Evolutionary conservation across 2,888 invertebrate species (phyloP), one percentile per base, ranked within the genome.

Genomic region (Acholoe squamosa): DNA sequence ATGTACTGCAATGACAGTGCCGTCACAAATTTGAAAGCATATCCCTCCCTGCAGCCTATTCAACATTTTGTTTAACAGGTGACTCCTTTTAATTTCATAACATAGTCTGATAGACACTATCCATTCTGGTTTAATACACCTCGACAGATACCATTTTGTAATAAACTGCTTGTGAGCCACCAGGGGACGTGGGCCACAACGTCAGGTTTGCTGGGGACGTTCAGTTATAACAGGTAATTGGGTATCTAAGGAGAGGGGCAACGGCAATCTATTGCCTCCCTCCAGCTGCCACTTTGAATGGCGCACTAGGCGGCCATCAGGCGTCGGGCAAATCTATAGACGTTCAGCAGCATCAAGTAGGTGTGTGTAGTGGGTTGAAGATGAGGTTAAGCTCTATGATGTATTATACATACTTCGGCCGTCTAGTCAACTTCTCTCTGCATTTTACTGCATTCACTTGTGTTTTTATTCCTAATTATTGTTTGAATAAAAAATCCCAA

Each of bases 201-300:
- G 71, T 28, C 71, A 71, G 31, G n/a, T 25, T 5, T 25, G 28
- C 71, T 25, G 3, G 25, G 71, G 71, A 71, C 71, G 14, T 71
- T 71, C 71, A n/a, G 67, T 67, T 25, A 67, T 67, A 67, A 67
- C 14, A 16, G 71, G 25, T 71, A 25, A 71, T 71, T 71, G 71
- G 28, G 28, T 71, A 71, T 71, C 28, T 71, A 28, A 25, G 28
- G 28, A 71, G 71, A 71, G 3, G 25, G 7, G 25, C 71, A 71
- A 3, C 14, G n/a, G 71, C 71, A 31, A 71, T 71, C 31, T 71
- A 71, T 71, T 0, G 71, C 71, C 3, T 71, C 25, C 71, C 25
- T 71, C 71, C 71, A 71, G 14, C 28, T 14, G 71, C 3, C 7
- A 31, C 28, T 5, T 0, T 71, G 71, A 71, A 25, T 28, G 71